Conservation (phyloP, 2,797 vertebrate species). For the Rachycentron canadum region DNA sequence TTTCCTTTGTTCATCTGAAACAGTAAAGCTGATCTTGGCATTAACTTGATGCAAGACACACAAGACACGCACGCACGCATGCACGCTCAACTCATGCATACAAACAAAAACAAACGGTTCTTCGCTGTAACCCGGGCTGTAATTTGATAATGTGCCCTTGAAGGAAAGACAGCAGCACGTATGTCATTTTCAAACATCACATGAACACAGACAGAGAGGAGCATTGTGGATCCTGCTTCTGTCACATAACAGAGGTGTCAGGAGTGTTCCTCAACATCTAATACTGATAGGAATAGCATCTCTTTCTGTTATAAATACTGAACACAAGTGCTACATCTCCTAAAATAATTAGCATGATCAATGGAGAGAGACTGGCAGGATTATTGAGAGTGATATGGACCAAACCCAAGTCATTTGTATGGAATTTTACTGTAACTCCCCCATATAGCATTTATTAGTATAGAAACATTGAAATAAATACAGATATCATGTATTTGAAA, state of each 20-base stretch:
- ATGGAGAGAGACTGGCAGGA: neutral
- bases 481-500: too few species aligned
- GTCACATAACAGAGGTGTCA: conserved; percentile 38
- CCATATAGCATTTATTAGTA: neutral
- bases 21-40: conserved; percentile 9
- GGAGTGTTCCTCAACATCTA: conserved; percentile 20
- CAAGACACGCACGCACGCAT: conserved; percentile 7
- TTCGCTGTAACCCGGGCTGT: conserved; percentile 52
- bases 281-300: neutral
- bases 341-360: neutral
- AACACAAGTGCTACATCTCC: neutral
- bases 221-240: conserved; percentile 66
- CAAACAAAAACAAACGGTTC: conserved; percentile 32
- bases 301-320: neutral
- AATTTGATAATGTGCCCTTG: conserved; percentile 69
- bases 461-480: too few species aligned
- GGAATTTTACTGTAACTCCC: neutral
- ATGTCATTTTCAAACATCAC: conserved; percentile 80
- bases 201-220: conserved; percentile 68
- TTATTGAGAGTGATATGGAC: neutral
- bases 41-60: conserved; percentile 4
- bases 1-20: neutral
- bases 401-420: neutral
- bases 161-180: conserved; percentile 65
- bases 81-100: conserved; percentile 6